Evolutionary conservation across 2,888 invertebrate genomes (phyloP), one percentile per base, ranked within the genome.

Genomic region (Timema podura): DNA sequence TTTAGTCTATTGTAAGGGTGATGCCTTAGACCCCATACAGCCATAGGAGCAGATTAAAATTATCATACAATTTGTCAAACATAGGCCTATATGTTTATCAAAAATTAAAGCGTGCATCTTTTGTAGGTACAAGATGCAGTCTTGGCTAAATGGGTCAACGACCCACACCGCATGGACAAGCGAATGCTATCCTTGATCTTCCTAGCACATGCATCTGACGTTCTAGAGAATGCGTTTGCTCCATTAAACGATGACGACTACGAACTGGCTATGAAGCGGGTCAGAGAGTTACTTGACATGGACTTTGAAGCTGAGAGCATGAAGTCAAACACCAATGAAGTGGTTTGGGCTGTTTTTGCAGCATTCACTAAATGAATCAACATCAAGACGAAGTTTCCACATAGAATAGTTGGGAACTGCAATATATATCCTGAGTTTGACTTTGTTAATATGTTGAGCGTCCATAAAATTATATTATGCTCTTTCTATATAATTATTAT

Each of bases 331-430:
- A 91, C 93, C 72, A 92, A 92, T 79, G 97, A 98, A 81, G 91
- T 98, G 77, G 91, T 99, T 86, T 99, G 98, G 98, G 97, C 98
- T 69, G 98, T 99, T 72, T 97, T 99, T 83, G 94, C 97, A 76
- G 95, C 98, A 73, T 98, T 98, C 85, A 95, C 94, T 79, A 98
- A 98, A 90, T 98, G 91, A 88, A 71, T 45, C 61, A 13, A 30
- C 16, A 30, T 30, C 30, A 30, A 30, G 30, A 30, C 30, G 30
- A 30, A 30, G 30, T 30, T 30, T 30, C 30, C 30, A 30, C 30
- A 30, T 30, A 30, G 30, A 30, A 30, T 30, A 30, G 30, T 30
- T 30, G 30, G 30, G 30, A 30, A 30, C 30, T 3, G 3, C 30
- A 30, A 30, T 30, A 30, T 1, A 1, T 30, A 30, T 30, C 30